Base-by-base conservation (phyloP, 2,113 vertebrate species). In the Tetrax tetrax region DNA sequence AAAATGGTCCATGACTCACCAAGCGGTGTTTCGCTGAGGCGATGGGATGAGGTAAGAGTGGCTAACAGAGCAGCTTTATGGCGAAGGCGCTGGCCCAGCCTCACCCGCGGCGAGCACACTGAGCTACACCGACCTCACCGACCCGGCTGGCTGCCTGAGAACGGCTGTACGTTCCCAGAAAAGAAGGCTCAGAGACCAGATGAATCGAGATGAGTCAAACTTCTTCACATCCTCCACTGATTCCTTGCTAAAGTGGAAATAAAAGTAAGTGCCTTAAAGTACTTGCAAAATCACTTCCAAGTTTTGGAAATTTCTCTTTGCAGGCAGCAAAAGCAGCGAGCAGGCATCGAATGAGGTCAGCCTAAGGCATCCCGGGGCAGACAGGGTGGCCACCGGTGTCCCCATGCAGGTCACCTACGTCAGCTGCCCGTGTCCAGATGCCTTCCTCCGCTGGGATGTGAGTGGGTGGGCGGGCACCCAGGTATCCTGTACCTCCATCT, bases 401-500 rank as follows among this genome's bases (percentile, higher is more conserved):
- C 64, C 7, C 1, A 0, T 3, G 15, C 28, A 21, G 38, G n/a
- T 35, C 31, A 37, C 33, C 31, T 14, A 1, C 3, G 0, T 61
- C 59, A 65, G 13, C 23, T 48, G 47, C 23, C 27, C 3, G n/a
- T 35, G 75, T 8, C 23, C 21, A 0, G 65, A 13, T 56, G 5
- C 22, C 25, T 8, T 10, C 29, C 61, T 5, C 5, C 0, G 17
- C n/a, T 12, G 72, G 51, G 31, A 3, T 54, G 18, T 0, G 6
- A 24, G 27, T 5, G 1, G 29, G 45, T 18, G 6, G 83, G 37
- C 0, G 5, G 66, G 14, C 19, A 70, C 57, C 23, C 71, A 19
- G 64, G 65, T 87, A 25, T 89, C 90, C 90, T 85, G 60, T 5
- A 95, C 79, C 91, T 92, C 91, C 89, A 79, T 18, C 66, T 90